A percentile compares a stretch with the other conserved stretches of the same genome.
phyloP scores from a whole-genome alignment of 2,888 invertebrate genomes.

The Gonocerus acuteangulatus region DNA sequence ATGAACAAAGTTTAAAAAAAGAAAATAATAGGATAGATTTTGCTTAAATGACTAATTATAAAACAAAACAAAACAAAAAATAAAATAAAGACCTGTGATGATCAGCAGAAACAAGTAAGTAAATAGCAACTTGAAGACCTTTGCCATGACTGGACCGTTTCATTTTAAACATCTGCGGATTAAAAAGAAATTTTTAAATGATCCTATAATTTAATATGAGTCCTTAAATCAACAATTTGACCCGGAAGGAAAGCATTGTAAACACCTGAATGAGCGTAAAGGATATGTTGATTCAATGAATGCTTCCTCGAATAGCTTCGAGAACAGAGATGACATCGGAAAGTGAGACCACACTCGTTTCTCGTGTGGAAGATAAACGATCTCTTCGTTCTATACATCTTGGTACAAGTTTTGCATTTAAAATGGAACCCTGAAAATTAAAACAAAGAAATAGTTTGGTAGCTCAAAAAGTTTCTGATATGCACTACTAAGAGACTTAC shows the following conservation, averaged over 20 bases:
- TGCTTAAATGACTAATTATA: no score
- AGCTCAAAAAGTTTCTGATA: no score
- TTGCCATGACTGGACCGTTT: no score
- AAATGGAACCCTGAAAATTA: conserved; percentile 22
- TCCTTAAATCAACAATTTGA: conserved; percentile 12
- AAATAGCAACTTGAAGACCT: no score
- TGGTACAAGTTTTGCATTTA: conserved; percentile 19
- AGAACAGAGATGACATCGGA: conserved; percentile 20
- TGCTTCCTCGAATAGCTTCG: conserved; percentile 27
- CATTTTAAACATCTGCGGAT: no score
- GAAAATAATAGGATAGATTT: no score
- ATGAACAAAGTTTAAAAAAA: no score
- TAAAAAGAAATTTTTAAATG: no score
- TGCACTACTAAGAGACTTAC: no score
- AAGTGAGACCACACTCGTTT: conserved; percentile 25
- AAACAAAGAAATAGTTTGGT: neutral
- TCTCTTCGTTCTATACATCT: conserved; percentile 24
- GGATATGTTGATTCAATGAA: conserved; percentile 22
- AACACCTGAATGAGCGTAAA: conserved; percentile 8
- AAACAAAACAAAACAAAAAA: no score
- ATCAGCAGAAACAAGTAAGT: no score
- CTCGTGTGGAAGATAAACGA: conserved; percentile 26
- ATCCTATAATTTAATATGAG: conserved; percentile 2
- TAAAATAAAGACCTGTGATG: no score
- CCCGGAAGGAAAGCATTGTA: neutral